Evolutionary conservation across 2,888 invertebrate genomes (phyloP).

Genomic region (Torymus texanus): DNA sequence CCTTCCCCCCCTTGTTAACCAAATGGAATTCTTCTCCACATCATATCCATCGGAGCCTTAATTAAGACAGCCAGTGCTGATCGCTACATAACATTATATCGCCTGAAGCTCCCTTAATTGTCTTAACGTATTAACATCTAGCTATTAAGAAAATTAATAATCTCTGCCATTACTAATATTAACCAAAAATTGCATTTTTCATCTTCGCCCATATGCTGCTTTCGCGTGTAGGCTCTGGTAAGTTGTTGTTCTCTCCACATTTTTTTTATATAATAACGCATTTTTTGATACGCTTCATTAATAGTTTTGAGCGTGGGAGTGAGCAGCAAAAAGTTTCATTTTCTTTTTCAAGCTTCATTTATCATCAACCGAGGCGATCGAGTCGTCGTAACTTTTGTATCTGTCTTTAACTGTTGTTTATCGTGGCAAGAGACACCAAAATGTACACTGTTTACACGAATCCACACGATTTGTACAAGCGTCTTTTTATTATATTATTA

Average conservation of each 20-base stretch:
- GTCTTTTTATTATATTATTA: too few species aligned
- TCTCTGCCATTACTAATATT: conserved; percentile 56
- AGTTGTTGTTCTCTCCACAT: conserved; percentile 61
- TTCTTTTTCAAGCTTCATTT: too few species aligned
- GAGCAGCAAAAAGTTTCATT: conserved; percentile 28
- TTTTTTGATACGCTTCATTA: neutral
- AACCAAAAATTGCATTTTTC: conserved; percentile 63
- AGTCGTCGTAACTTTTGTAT: neutral
- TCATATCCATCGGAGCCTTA: neutral
- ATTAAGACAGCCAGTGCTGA: conserved; percentile 40
- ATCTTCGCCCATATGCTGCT: conserved; percentile 63
- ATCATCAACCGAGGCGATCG: neutral
- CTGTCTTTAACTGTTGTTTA: too few species aligned
- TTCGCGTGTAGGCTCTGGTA: conserved; percentile 72
- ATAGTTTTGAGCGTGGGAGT: conserved; percentile 43
- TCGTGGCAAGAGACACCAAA: too few species aligned
- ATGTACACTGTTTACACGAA: too few species aligned
- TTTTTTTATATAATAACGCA: conserved; percentile 45
- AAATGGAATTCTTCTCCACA: neutral
- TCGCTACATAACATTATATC: conserved; percentile 50
- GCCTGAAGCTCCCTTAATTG: neutral
- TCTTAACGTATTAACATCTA: conserved; percentile 52
- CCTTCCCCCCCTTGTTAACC: too few species aligned
- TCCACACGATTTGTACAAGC: too few species aligned
- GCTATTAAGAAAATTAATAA: conserved; percentile 32